These are phyloP conservation scores for Tribolium madens DNA, from an alignment of 1,140 invertebrate genomes.

Conservation along the genomic window DNA sequence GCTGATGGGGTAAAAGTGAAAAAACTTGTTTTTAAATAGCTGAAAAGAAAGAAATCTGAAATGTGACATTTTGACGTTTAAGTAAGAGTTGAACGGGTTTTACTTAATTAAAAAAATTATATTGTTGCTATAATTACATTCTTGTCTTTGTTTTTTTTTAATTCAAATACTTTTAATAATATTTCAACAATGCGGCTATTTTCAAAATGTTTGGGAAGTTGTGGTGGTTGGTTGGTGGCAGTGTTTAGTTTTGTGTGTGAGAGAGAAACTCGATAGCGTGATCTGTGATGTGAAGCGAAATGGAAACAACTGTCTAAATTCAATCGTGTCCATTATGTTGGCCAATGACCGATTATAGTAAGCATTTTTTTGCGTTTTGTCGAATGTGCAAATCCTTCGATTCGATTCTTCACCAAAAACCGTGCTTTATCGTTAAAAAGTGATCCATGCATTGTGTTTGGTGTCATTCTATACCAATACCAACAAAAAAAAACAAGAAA, in stretches of 20 bases:
- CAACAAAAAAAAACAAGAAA: constrained; percentile 7
- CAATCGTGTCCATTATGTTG: not conserved
- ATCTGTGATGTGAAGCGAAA: not conserved
- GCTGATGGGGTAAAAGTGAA: not conserved
- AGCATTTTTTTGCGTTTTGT: not conserved
- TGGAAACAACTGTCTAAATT: not conserved
- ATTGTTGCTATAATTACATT: no score
- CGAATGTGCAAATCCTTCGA: not conserved
- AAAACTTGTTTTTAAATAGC: not conserved
- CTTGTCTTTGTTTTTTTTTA: no score
- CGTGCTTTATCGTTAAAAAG: constrained; percentile 1
- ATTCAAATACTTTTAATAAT: no score
- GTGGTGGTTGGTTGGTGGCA: not conserved
- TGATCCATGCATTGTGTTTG: not conserved
- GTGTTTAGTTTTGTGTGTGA: not conserved
- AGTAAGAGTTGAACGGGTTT: no score
- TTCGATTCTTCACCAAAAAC: not conserved
- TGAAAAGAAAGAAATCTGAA: not conserved
- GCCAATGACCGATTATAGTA: constrained; percentile 31
- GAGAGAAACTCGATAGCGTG: not conserved
- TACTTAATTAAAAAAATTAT: no score
- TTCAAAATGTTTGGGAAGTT: no score
- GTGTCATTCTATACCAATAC: not conserved
- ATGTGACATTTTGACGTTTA: not conserved
- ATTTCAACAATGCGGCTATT: no score